Conservation (phyloP, 2,888 invertebrate species). For the Clunio marinus region DNA sequence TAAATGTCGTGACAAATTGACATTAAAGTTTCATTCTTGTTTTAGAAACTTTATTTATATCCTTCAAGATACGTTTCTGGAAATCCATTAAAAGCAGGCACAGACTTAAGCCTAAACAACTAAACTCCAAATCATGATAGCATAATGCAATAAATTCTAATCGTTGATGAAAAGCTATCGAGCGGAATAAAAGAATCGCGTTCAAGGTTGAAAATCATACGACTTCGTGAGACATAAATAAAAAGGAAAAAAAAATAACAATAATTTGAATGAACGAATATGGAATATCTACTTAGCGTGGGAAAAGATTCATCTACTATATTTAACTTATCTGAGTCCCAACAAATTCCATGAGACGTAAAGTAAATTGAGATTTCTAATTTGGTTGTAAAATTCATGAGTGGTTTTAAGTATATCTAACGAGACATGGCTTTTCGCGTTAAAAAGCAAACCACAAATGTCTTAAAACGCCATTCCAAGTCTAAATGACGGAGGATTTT, state of each 20-base stretch:
- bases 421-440: too few relatives aligned
- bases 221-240: neutral
- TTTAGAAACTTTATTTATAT: neutral
- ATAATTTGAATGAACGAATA: constrained; percentile 8
- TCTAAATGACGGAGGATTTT: too few relatives aligned
- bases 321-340: neutral
- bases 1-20: neutral
- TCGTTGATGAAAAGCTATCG: constrained; percentile 21
- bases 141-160: neutral
- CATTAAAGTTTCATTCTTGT: neutral
- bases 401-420: too few relatives aligned
- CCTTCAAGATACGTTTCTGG: neutral
- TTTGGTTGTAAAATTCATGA: neutral
- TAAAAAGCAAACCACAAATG: too few relatives aligned
- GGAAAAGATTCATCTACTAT: constrained; percentile 2
- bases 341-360: neutral
- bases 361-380: neutral
- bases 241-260: neutral
- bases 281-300: neutral
- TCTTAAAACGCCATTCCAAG: too few relatives aligned
- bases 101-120: too few relatives aligned
- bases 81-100: neutral
- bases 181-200: neutral
- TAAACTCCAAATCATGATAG: neutral
- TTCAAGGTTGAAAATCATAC: neutral